Evolutionary conservation across 2,797 vertebrate species (phyloP).

Genomic region (Avahi laniger): DNA sequence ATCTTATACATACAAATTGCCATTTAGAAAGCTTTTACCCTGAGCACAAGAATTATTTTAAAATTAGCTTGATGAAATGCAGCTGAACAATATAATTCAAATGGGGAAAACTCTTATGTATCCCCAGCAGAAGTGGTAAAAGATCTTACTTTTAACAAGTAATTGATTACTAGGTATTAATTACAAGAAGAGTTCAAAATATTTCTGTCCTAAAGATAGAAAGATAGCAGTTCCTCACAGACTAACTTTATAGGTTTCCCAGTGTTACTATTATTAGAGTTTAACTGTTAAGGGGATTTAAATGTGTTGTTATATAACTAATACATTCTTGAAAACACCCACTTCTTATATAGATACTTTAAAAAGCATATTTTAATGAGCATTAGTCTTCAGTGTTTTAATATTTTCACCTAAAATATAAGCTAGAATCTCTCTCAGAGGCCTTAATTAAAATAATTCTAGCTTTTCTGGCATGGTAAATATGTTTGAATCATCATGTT

Average conservation of each 20-base stretch:
- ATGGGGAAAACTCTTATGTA: not conserved
- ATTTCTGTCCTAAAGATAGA: not conserved
- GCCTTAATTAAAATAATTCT: constrained; percentile 39
- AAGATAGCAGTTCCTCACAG: not conserved
- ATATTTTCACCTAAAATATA: constrained; percentile 29
- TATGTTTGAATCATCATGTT: not conserved
- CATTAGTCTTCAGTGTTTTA: not conserved
- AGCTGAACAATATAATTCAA: constrained; percentile 27
- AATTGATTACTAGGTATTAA: constrained; percentile 57
- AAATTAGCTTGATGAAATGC: constrained; percentile 34
- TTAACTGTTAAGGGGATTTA: not conserved
- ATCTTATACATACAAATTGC: constrained; percentile 6
- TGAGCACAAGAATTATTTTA: not conserved
- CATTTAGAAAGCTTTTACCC: constrained; percentile 44
- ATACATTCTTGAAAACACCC: not conserved
- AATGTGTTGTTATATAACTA: not conserved
- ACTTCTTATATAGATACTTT: constrained; percentile 10
- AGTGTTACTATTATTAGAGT: not conserved
- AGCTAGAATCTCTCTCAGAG: constrained; percentile 7
- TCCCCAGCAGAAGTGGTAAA: not conserved
- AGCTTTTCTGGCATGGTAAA: not conserved
- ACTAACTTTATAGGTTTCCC: not conserved
- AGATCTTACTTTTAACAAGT: not conserved
- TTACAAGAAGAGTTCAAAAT: not conserved
- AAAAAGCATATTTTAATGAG: constrained; percentile 32